phyloP scores from a whole-genome alignment of 2,888 invertebrate genomes.

The Ophraella communa region DNA sequence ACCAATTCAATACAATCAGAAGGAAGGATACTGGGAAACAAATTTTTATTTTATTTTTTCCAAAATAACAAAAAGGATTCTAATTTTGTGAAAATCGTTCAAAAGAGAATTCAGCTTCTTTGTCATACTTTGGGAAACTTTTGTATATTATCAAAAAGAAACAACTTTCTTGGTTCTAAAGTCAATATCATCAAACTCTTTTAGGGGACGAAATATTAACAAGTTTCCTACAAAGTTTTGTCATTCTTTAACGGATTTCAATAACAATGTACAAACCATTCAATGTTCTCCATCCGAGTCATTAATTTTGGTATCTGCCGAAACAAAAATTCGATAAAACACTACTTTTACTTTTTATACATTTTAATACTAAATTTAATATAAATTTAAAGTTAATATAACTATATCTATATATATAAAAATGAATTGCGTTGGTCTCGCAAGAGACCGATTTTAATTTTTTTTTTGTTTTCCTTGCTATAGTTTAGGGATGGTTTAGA shows the following conservation, averaged over 20 bases:
- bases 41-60: neutral
- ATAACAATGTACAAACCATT: slow-evolving; percentile 34
- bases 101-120: slow-evolving; percentile 22
- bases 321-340: neutral
- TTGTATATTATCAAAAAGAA: slow-evolving; percentile 30
- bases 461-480: too few species aligned
- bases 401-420: too few species aligned
- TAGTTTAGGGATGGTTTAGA: too few species aligned
- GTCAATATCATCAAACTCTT: slow-evolving; percentile 45
- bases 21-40: too few species aligned
- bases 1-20: too few species aligned
- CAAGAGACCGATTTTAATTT: too few species aligned
- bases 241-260: slow-evolving; percentile 40
- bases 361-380: too few species aligned
- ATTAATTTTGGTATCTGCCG: slow-evolving; percentile 1
- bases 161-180: slow-evolving; percentile 34
- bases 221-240: slow-evolving; percentile 40
- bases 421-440: too few species aligned
- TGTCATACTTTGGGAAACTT: slow-evolving; percentile 38
- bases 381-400: too few species aligned
- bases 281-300: neutral
- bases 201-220: slow-evolving; percentile 46
- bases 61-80: slow-evolving; percentile 1
- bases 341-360: neutral
- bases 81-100: slow-evolving; percentile 6